Percentiles rank a stretch among this genome's conserved stretches.
These are phyloP conservation scores for Tillus elongatus DNA, from an alignment of 2,888 invertebrate genomes.

Conservation along the genomic window DNA sequence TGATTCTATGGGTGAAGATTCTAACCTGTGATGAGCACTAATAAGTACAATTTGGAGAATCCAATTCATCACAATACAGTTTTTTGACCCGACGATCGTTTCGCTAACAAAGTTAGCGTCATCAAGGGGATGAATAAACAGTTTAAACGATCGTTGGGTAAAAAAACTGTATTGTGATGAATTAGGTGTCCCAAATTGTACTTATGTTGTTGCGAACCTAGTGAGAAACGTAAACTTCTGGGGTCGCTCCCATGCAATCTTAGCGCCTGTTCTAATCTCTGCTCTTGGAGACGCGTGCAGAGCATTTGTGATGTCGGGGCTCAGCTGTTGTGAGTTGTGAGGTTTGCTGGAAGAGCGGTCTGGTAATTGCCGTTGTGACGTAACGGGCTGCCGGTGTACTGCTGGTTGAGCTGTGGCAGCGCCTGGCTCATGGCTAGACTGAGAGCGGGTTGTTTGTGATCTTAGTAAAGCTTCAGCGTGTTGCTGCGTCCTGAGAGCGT, in stretches of 20 bases:
- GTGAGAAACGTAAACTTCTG: slow-evolving; percentile 67
- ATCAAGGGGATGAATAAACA: too few species aligned
- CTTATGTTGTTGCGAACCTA: slow-evolving; percentile 44
- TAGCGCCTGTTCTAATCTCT: slow-evolving; percentile 72
- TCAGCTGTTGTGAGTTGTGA: slow-evolving; percentile 54
- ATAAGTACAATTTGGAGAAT: too few species aligned
- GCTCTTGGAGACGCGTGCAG: slow-evolving; percentile 61
- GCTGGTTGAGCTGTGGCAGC: slow-evolving; percentile 40
- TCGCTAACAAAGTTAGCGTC: too few species aligned
- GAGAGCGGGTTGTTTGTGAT: slow-evolving; percentile 77
- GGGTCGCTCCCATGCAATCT: slow-evolving; percentile 71
- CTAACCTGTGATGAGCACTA: too few species aligned
- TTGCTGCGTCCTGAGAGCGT: slow-evolving; percentile 43
- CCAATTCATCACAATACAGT: too few species aligned
- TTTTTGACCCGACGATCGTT: too few species aligned
- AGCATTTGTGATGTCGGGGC: slow-evolving; percentile 63
- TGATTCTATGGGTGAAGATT: too few species aligned
- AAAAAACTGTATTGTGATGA: too few species aligned
- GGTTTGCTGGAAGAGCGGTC: too few species aligned
- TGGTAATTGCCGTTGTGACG: slow-evolving; percentile 41
- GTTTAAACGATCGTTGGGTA: too few species aligned
- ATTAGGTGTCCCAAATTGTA: too few species aligned
- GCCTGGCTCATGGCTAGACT: slow-evolving; percentile 69
- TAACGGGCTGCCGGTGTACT: slow-evolving; percentile 39
- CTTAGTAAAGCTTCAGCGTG: slow-evolving; percentile 73